phyloP scores from a whole-genome alignment of 2,113 vertebrate genomes.

The Cyphomyrus discorhynchus region DNA sequence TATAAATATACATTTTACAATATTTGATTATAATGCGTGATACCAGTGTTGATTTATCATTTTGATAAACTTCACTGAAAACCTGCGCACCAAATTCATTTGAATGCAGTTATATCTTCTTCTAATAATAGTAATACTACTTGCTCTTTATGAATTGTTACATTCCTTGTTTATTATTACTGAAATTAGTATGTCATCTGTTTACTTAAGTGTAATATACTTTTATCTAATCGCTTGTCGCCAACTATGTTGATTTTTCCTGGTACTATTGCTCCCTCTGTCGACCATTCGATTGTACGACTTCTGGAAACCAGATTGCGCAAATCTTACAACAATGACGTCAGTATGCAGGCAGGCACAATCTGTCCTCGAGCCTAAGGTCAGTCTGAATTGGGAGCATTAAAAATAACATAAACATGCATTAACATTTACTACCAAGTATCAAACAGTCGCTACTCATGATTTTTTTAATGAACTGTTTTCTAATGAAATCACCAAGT shows the following conservation, averaged over 20 bases:
- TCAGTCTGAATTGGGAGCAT: conserved; percentile 19
- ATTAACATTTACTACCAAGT: not conserved
- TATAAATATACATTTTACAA: not conserved
- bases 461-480: conserved; percentile 22
- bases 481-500: conserved; percentile 47
- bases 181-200: not conserved
- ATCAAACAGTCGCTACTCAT: not conserved
- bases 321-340: conserved; percentile 31
- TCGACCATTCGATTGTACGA: conserved; percentile 16
- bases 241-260: not conserved
- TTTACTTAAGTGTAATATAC: not conserved
- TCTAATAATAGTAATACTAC: not conserved
- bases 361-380: conserved; percentile 41
- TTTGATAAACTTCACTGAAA: not conserved
- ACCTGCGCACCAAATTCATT: not conserved
- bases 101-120: not conserved
- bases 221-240: not conserved
- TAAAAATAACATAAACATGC: not conserved
- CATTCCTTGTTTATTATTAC: not conserved
- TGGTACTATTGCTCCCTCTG: conserved; percentile 28
- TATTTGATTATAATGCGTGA: not conserved
- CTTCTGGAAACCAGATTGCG: conserved; percentile 21
- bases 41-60: not conserved
- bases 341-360: conserved; percentile 19
- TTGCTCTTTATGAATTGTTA: not conserved